Evolutionary conservation across 2,888 invertebrate species (phyloP), one percentile per base, ranked within the genome.

Genomic region (Lepas anatifera): DNA sequence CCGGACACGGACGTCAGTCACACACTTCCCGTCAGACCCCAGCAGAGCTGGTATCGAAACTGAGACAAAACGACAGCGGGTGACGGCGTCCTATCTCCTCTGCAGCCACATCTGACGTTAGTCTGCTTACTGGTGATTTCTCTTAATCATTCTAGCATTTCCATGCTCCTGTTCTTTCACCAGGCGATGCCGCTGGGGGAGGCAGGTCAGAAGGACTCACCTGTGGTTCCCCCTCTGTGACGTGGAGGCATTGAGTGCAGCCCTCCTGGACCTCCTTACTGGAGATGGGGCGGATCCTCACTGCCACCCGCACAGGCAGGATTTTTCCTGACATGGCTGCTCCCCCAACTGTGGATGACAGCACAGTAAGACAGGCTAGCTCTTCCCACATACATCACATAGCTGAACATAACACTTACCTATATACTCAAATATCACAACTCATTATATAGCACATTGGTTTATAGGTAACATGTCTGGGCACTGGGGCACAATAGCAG

Each of bases 221-320:
- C 79, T 92, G 92, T 0, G 86, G 85, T 70, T 85, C 82, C 0
- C 84, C 85, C 0, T 84, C 77, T 2, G 87, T 82, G 2, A 87
- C 86, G 32, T 87, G 85, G 13, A 95, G 82, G 73, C 91, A 88
- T 71, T 85, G 83, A 71, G 87, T 85, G 76, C 90, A 93, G 0
- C 92, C 92, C 75, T 87, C 85, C 0, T 85, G 84, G 0, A 83
- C 79, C 80, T 95, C 94, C 37, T 83, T 86, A 48, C 83, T 81
- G 66, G 92, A 87, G 70, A 95, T 80, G 0, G 95, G 95, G 69
- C 95, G 84, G 35, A 93, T 87, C 58, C 95, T 81, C 0, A 95
- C 81, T 0, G 93, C 94, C 52, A 95, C 95, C 78, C 87, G 85
- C 0, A 91, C 88, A 2, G 85, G 83, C 32, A 76, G 58, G 3